Evolutionary conservation across 2,797 vertebrate species (phyloP), one percentile per base, ranked within the genome.

Genomic region (Leuciscus waleckii): DNA sequence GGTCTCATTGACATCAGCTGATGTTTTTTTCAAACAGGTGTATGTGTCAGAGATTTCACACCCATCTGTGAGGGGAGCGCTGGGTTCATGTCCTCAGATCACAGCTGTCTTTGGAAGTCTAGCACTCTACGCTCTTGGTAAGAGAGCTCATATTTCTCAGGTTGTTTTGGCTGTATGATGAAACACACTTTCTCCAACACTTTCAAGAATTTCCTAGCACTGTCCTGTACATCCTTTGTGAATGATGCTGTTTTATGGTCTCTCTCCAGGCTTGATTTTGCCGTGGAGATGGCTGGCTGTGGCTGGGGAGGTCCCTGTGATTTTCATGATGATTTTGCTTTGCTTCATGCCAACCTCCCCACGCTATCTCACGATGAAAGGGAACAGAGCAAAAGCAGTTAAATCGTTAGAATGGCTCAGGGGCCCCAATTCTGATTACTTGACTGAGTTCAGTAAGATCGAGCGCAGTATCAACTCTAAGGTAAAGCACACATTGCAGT

Each of bases 31-130:
- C 4, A 29, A 69, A 79, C 94, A 99, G 98, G 97, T 99, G 49
- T 99, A 99, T 82, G 97, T 99, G 87, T 99, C 98, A 0, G 98
- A 99, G 93, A 97, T 99, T 79, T 98, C 97, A 32, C 96, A 97
- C 79, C 94, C 96, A 0, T 86, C 89, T 3, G 94, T 98, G 37
- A 94, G 98, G 54, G 98, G 98, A 21, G 89, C 91, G 2, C 85
- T 99, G 92, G 98, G 98, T 0, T 96, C 97, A 29, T 97, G 96
- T 16, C 97, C 98, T 58, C 98, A 99, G 94, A 92, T 98, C 89
- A 98, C 97, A 88, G 96, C 97, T 0, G 98, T 99, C 86, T 95
- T 97, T 73, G 98, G 98, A 54, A 92, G 97, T 8, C 93, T 99
- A 71, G 51, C 93, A 0, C 96, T 99, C 14, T 99, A 99, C 0